Percentiles rank a stretch among this genome's conserved stretches.
Evolutionary conservation across 2,113 vertebrate genomes (phyloP).

Genomic region (Callorhinus ursinus): DNA sequence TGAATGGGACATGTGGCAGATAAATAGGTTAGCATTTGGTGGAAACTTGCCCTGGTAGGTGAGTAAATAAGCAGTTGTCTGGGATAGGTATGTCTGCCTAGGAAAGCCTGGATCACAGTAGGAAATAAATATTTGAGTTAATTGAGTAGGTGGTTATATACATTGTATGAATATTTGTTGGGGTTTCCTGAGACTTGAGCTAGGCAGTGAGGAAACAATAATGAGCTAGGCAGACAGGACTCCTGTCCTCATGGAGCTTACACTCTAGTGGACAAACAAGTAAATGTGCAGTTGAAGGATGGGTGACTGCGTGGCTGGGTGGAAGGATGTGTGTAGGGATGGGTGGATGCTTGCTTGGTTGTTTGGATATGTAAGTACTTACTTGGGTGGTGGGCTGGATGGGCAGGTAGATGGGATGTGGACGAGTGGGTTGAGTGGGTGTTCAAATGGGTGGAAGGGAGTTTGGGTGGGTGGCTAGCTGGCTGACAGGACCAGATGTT

Average conservation of each 20-base stretch:
- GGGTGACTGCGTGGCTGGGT: neutral
- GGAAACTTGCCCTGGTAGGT: neutral
- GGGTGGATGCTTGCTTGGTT: neutral
- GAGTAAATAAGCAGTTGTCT: neutral
- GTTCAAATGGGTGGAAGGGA: neutral
- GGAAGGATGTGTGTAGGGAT: neutral
- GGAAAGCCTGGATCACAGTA: neutral
- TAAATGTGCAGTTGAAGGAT: neutral
- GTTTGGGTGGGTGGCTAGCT: neutral
- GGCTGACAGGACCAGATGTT: neutral
- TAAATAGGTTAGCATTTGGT: neutral
- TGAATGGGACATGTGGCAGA: neutral
- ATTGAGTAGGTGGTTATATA: neutral
- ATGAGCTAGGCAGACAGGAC: neutral
- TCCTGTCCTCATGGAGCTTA: neutral
- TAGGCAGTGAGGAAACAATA: slow-evolving; percentile 4
- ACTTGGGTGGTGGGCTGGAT: neutral
- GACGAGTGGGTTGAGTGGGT: neutral
- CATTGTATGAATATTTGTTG: neutral
- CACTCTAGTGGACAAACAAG: neutral
- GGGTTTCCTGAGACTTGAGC: neutral
- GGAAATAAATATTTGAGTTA: slow-evolving; percentile 19
- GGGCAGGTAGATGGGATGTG: neutral
- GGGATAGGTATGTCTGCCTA: neutral
- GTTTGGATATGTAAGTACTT: neutral